Conservation (phyloP, 2,888 invertebrate species). For the Metalampra italica region DNA sequence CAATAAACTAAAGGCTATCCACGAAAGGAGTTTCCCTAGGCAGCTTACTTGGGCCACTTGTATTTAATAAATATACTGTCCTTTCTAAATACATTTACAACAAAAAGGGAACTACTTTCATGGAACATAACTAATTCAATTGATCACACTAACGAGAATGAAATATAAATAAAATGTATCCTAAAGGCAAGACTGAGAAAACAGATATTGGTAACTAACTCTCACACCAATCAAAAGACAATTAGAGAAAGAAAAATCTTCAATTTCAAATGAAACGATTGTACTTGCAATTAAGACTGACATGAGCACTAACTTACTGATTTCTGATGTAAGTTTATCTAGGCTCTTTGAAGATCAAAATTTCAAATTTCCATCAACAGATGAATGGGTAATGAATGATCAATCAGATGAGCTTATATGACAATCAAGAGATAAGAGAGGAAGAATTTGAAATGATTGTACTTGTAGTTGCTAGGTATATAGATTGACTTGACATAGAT, state of each 20-base stretch:
- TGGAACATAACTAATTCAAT: constrained; percentile 23
- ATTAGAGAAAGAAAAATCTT: not conserved
- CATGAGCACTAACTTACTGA: not conserved
- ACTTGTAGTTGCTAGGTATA: constrained; percentile 32
- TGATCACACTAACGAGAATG: constrained; percentile 53
- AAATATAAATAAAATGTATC: constrained; percentile 63
- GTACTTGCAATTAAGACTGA: constrained; percentile 6
- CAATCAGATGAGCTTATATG: too few species aligned
- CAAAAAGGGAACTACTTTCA: constrained; percentile 7
- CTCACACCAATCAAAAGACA: constrained; percentile 26
- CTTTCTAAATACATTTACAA: not conserved
- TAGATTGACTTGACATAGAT: constrained; percentile 14
- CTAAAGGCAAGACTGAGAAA: constrained; percentile 60
- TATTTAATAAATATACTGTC: not conserved
- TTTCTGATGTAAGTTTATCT: not conserved
- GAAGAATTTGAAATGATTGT: constrained; percentile 8
- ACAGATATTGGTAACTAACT: constrained; percentile 56
- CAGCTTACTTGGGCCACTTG: not conserved
- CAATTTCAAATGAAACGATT: not conserved
- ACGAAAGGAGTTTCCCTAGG: constrained; percentile 8
- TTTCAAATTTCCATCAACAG: too few species aligned
- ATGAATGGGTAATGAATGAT: too few species aligned
- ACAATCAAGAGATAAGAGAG: too few species aligned
- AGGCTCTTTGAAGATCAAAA: too few species aligned
- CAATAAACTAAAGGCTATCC: constrained; percentile 17